A percentile compares a stretch with the other conserved stretches of the same genome.
Evolutionary conservation across 1,140 invertebrate genomes (phyloP).

Genomic region (Brevipalpus yothersi): DNA sequence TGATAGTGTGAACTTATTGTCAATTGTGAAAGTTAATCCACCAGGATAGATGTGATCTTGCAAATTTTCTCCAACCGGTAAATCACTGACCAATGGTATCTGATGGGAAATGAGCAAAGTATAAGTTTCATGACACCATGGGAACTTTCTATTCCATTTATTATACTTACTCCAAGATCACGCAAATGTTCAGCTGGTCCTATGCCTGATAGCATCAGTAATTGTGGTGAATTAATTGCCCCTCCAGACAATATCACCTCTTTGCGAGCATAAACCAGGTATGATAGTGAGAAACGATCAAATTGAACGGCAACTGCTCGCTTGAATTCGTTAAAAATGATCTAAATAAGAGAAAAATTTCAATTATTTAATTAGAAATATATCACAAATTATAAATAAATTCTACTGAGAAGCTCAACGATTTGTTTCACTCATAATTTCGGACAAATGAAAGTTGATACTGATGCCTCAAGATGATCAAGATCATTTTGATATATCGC

Average conservation of each 20-base stretch:
- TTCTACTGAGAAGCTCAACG: no score
- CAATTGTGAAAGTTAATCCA: conserved; percentile 8
- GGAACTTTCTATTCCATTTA: neutral
- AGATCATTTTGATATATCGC: no score
- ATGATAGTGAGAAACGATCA: conserved; percentile 37
- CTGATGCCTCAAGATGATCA: no score
- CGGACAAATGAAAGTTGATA: no score
- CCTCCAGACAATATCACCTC: conserved; percentile 71
- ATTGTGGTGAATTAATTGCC: conserved; percentile 63
- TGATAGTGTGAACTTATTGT: conserved; percentile 12
- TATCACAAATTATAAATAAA: no score
- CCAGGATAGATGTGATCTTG: conserved; percentile 20
- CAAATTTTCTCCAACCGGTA: conserved; percentile 23
- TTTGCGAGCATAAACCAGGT: conserved; percentile 43
- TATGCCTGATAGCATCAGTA: conserved; percentile 74
- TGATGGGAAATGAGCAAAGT: neutral
- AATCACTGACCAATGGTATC: conserved; percentile 19
- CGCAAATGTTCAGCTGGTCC: conserved; percentile 50
- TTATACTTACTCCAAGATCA: conserved; percentile 26
- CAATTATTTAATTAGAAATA: no score
- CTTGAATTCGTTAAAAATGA: conserved; percentile 55
- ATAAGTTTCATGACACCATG: no score
- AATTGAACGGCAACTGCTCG: conserved; percentile 65
- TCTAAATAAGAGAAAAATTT: conserved; percentile 14
- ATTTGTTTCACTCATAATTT: no score